Evolutionary conservation across 2,797 vertebrate species (phyloP), one percentile per base, ranked within the genome.

Genomic region (Microctenopoma lineatum): DNA sequence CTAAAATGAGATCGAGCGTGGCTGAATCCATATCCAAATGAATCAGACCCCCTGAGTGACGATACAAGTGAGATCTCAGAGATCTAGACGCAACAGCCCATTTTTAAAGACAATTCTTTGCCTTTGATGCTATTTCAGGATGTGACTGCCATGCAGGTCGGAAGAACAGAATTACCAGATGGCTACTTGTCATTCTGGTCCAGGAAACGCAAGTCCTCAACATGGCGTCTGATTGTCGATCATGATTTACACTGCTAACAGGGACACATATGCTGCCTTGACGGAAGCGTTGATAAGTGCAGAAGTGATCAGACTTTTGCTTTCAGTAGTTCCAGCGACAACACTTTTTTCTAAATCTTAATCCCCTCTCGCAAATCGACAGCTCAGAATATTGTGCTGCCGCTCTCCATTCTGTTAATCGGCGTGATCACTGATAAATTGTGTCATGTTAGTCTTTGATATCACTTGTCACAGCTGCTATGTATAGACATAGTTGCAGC

Each of bases 41-140:
- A 46, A 77, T 80, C 79, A 82, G 66, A 83, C 67, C 85, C 75
- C 83, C 62, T 70, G 82, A 89, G 83, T 89, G 79, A 90, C 77
- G 80, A 75, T 57, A 58, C 77, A 62, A 75, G 77, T 50, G 72
- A 87, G 73, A 84, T 84, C 61, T 75, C 48, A 16, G 63, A 11
- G 66, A 63, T 86, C 51, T 59, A 51, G 57, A 84, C 79, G 66
- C 84, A 83, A 81, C 74, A 55, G 75, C 72, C 66, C 48, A 59
- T 67, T 88, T 92, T 88, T 65, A 81, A 90, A 79, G 69, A 81
- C 72, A 81, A 84, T 74, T 77, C 66, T 67, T 77, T 32, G 46
- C 54, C 82, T 92, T 90, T 90, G 88, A 92, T 90, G 84, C 76
- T 87, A 90, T 92, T 92, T 91, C 8, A 45, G 82, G 85, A 83